These are phyloP conservation scores for Microcebus lehilahytsara DNA, from an alignment of 2,113 vertebrate genomes.

Conservation along the genomic window DNA sequence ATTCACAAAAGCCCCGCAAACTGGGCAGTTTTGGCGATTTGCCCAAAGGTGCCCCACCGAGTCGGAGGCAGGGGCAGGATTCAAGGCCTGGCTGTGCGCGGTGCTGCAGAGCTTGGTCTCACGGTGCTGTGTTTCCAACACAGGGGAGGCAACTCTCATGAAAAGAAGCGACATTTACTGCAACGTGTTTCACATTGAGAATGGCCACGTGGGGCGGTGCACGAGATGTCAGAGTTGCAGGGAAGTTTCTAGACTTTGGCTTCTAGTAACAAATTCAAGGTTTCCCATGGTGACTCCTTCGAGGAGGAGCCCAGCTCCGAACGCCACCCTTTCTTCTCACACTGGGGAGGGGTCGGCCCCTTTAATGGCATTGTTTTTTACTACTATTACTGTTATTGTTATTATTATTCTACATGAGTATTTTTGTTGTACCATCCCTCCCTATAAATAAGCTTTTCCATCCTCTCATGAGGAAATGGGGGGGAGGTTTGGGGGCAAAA, in stretches of 20 bases:
- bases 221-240: too few relatives aligned
- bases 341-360: fast-evolving
- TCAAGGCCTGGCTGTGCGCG: neutral
- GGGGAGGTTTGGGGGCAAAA: fast-evolving
- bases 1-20: neutral
- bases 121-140: neutral
- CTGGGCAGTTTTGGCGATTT: fast-evolving
- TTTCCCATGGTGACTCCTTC: fast-evolving
- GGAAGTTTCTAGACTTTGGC: fast-evolving
- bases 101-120: neutral
- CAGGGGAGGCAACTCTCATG: neutral
- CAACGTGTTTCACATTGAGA: fast-evolving
- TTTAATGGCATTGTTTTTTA: fast-evolving
- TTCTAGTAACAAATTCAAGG: fast-evolving
- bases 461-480: neutral
- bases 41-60: too few relatives aligned
- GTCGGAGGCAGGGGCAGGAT: neutral
- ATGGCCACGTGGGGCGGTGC: neutral
- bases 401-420: fast-evolving
- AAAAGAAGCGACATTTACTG: fast-evolving
- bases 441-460: neutral
- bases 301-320: neutral
- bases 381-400: fast-evolving
- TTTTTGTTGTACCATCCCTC: neutral
- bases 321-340: fast-evolving